phyloP scores from a whole-genome alignment of 2,888 invertebrate species.

The Tachina lurida region DNA sequence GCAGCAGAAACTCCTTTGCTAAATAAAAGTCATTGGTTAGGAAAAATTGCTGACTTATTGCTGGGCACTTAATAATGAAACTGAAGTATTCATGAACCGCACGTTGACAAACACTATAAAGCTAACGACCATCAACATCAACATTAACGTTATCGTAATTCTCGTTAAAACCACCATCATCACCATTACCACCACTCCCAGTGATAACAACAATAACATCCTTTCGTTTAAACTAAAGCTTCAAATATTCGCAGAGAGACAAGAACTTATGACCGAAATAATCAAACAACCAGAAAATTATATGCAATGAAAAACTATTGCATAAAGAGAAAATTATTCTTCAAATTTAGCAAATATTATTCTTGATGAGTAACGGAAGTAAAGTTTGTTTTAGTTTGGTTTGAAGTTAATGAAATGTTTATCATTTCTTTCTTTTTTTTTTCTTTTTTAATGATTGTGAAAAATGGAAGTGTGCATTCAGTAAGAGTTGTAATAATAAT shows the following conservation, averaged over 20 bases:
- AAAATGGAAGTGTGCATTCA: too few relatives aligned
- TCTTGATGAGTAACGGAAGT: neutral
- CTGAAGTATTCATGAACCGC: constrained; percentile 3
- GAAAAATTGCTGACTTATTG: constrained; percentile 44
- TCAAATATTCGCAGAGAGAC: neutral
- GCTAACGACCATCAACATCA: constrained; percentile 8
- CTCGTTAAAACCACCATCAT: neutral
- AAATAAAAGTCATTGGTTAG: constrained; percentile 18
- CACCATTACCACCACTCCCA: neutral
- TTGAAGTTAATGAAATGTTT: too few relatives aligned
- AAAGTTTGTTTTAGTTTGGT: too few relatives aligned
- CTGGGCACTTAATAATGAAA: constrained; percentile 33
- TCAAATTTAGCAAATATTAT: constrained; percentile 1
- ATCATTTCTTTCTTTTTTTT: too few relatives aligned
- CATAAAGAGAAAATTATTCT: constrained; percentile 24
- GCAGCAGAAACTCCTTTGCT: neutral
- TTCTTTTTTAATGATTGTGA: too few relatives aligned
- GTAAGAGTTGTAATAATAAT: too few relatives aligned
- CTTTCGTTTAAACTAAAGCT: neutral
- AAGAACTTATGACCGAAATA: constrained; percentile 21
- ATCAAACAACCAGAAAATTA: constrained; percentile 39
- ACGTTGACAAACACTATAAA: constrained; percentile 15
- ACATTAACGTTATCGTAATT: constrained; percentile 5
- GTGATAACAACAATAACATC: neutral
- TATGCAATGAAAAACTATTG: constrained; percentile 7